Evolutionary conservation across 1,140 invertebrate genomes (phyloP), one percentile per base, ranked within the genome.

Genomic region (Tetraneura akinire): DNA sequence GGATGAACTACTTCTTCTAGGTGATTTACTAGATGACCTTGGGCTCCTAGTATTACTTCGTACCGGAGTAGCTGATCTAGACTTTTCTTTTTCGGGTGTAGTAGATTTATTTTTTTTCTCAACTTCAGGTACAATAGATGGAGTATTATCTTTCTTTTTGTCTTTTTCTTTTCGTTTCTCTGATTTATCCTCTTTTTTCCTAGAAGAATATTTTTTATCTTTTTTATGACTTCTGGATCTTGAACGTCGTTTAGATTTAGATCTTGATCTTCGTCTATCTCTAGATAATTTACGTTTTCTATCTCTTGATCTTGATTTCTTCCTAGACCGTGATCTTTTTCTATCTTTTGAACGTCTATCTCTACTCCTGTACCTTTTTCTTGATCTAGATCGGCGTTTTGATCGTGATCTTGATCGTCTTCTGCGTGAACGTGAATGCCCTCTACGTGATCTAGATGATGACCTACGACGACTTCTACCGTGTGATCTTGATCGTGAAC

Each of bases 251-350:
- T 55, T 81, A 49, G 80, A 81, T 47, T 85, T 81, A 10, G 85
- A 87, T 37, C 88, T 71, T 29, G 84, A 84, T 29, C 87, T 86
- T 37, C 86, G 84, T 53, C 85, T 82, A 11, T 85, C 85, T 57
- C 86, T 82, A 11, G 86, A 87, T 5, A 85, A 85, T 23, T 84
- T 83, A 60, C 85, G 83, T 18, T 84, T 84, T 55, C 88, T 87
- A 71, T 91, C 90, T 10, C 91, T 88, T 0, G 91, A 92, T 11
- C 88, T 85, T 0, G 89, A 90, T 9, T 89, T 85, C 2, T 89
- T 88, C 10, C 88, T 85, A 0, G 89, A 89, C 5, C 89, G 86
- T 3, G 88, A 88, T 13, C 82, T 86, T 5, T 87, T 84, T 81
- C 89, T 85, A 1, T 89, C 89, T 80, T 88, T 86, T n/a, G 88